Evolutionary conservation across 2,888 invertebrate species (phyloP).

Genomic region (Diplazon laetatorius): DNA sequence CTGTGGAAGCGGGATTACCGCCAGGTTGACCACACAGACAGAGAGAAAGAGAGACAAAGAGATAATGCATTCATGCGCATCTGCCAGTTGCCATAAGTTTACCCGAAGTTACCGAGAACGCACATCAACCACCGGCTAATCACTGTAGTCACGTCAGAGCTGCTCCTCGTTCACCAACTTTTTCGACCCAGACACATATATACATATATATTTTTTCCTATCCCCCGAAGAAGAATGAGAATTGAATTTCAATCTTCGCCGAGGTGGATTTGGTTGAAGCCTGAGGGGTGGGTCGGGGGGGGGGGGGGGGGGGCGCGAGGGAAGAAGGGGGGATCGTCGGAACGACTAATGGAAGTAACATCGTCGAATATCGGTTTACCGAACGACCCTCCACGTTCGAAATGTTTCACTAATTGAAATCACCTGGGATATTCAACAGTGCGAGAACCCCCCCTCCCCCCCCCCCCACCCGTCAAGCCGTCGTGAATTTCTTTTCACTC

Average conservation of each 20-base stretch:
- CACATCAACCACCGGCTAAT: constrained; percentile 33
- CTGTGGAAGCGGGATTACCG: constrained; percentile 42
- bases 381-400: constrained; percentile 3
- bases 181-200: constrained; percentile 38
- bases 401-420: constrained; percentile 23
- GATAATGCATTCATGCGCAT: constrained; percentile 25
- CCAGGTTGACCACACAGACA: too few species aligned
- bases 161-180: constrained; percentile 40
- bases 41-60: neutral
- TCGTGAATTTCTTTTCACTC: too few species aligned
- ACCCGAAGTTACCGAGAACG: too few species aligned
- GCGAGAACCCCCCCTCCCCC: too few species aligned
- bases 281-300: too few species aligned
- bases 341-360: constrained; percentile 33
- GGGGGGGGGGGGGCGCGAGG: neutral
- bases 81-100: constrained; percentile 33
- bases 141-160: constrained; percentile 43
- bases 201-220: too few species aligned
- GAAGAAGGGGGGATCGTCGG: constrained; percentile 37
- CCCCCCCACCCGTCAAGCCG: too few species aligned
- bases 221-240: constrained; percentile 50
- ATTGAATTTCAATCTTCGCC: constrained; percentile 55
- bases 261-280: constrained; percentile 29
- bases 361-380: constrained; percentile 21
- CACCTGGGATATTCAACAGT: neutral